Evolutionary conservation across 2,797 vertebrate genomes (phyloP).

Genomic region (Mormyrus hasselquistii): DNA sequence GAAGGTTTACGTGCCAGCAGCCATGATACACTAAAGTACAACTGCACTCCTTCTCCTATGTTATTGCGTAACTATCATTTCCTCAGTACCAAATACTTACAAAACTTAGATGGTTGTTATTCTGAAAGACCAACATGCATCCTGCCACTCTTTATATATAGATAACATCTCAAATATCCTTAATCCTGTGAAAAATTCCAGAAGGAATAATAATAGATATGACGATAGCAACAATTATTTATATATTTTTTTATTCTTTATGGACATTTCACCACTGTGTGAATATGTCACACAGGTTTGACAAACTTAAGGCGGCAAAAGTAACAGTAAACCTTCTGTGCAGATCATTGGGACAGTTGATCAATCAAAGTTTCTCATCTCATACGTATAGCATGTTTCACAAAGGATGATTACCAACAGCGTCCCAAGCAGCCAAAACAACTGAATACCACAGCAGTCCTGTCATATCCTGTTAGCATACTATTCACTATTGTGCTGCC

Average conservation of each 20-base stretch:
- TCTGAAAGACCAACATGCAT: background rate
- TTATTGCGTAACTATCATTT: background rate
- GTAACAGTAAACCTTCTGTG: background rate
- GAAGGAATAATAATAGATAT: background rate
- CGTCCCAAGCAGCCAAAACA: background rate
- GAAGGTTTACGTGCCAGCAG: background rate
- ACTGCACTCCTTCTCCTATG: background rate
- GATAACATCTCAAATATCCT: background rate
- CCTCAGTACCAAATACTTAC: background rate
- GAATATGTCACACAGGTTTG: background rate
- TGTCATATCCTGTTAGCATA: background rate
- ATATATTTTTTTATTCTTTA: background rate
- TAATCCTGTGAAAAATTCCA: background rate
- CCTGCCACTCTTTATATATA: background rate
- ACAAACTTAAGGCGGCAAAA: background rate
- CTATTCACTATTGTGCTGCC: background rate
- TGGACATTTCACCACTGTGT: background rate
- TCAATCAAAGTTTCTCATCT: background rate
- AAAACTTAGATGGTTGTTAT: background rate
- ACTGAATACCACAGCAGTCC: background rate
- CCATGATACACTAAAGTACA: background rate
- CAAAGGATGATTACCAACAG: background rate
- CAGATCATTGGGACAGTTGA: background rate
- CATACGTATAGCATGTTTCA: background rate
- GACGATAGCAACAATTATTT: background rate